phyloP scores from a whole-genome alignment of 2,888 invertebrate genomes.

The Dioctria rufipes region DNA sequence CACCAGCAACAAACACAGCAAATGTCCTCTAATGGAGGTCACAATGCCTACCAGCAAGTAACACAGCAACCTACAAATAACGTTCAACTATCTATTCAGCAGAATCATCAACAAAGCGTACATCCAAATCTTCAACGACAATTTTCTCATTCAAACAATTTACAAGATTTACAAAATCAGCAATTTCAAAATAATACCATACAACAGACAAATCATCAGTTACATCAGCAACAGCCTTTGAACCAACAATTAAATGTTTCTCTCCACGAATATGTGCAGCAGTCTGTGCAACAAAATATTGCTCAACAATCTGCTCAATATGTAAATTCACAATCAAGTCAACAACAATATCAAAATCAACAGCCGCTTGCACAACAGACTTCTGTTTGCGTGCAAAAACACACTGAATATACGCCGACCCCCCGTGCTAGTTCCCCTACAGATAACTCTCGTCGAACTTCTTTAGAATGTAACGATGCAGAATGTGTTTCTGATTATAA shows the following conservation, averaged over 20 bases:
- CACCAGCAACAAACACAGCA: slow-evolving; percentile 58
- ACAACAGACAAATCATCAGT: slow-evolving; percentile 62
- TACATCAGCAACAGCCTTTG: slow-evolving; percentile 65
- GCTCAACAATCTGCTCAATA: slow-evolving; percentile 6
- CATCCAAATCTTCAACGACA: slow-evolving; percentile 64
- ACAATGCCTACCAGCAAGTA: background rate
- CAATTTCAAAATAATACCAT: slow-evolving; percentile 60
- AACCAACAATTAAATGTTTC: slow-evolving; percentile 63
- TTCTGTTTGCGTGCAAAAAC: background rate
- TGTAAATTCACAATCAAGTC: slow-evolving; percentile 63
- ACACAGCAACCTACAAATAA: background rate
- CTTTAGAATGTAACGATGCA: slow-evolving; percentile 67
- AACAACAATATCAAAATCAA: slow-evolving; percentile 63
- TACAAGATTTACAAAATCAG: slow-evolving; percentile 15
- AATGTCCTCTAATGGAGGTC: background rate
- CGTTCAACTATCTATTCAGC: background rate
- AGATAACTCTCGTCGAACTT: slow-evolving; percentile 69
- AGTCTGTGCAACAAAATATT: slow-evolving; percentile 65
- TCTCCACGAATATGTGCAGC: slow-evolving; percentile 61
- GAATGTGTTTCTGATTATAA: slow-evolving; percentile 64
- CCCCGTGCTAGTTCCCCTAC: slow-evolving; percentile 64
- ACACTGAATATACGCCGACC: background rate
- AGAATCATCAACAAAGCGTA: slow-evolving; percentile 28
- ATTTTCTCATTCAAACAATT: slow-evolving; percentile 62
- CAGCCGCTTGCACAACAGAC: slow-evolving; percentile 46